A percentile compares a stretch with the other conserved stretches of the same genome.
phyloP scores from a whole-genome alignment of 2,888 invertebrate genomes.

The Acrobasis repandana region DNA sequence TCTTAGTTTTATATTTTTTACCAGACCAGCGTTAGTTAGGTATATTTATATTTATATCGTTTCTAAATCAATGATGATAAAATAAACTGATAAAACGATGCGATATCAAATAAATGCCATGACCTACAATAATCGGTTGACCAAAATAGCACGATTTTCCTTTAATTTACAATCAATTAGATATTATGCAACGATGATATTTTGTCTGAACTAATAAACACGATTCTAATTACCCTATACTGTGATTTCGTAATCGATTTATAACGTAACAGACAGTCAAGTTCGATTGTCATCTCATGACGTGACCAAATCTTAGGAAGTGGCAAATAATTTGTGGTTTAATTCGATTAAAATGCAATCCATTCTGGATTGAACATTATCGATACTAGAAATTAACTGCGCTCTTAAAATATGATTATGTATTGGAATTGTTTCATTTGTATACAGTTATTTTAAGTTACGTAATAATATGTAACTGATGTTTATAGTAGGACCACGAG shows the following conservation, averaged over 20 bases:
- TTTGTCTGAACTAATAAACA: slow-evolving; percentile 25
- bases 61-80: too few species aligned
- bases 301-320: slow-evolving; percentile 2
- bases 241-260: slow-evolving; percentile 23
- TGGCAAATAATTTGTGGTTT: not conserved
- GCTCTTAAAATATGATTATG: not conserved
- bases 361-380: not conserved
- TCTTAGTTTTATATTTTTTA: too few species aligned
- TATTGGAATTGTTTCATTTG: not conserved
- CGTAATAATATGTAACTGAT: not conserved
- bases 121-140: slow-evolving; percentile 25
- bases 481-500: too few species aligned
- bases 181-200: slow-evolving; percentile 26
- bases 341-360: not conserved
- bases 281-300: slow-evolving; percentile 1
- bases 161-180: slow-evolving; percentile 15
- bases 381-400: not conserved
- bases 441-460: not conserved
- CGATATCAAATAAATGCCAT: slow-evolving; percentile 23
- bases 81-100: not conserved
- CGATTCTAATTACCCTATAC: slow-evolving; percentile 26
- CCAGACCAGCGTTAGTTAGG: too few species aligned
- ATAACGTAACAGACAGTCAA: slow-evolving; percentile 2
- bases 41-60: too few species aligned
- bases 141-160: slow-evolving; percentile 20